These are phyloP conservation scores for Alligator sinensis DNA, from an alignment of 2,113 vertebrate species.

Conservation along the genomic window DNA sequence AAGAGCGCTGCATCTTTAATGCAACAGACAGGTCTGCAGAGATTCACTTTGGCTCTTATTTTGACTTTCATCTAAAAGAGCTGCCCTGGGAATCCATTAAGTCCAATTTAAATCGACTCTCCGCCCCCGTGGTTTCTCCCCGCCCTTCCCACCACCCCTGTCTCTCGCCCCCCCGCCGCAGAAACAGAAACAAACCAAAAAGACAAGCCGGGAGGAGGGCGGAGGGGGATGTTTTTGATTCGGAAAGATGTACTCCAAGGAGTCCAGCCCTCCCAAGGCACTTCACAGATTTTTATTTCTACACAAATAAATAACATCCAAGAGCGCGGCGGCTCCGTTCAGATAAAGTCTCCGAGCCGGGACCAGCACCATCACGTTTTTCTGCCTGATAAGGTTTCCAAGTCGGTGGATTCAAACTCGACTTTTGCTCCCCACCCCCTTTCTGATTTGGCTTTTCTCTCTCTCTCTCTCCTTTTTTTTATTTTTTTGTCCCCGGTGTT, in stretches of 20 bases:
- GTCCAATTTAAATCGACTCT: constrained; percentile 69
- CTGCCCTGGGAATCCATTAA: constrained; percentile 73
- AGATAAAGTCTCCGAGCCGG: background rate
- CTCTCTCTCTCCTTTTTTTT: background rate
- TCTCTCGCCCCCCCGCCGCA: background rate
- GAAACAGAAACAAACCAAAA: constrained; percentile 62
- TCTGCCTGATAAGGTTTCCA: fast-evolving
- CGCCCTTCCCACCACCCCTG: background rate
- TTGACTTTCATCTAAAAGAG: constrained; percentile 79
- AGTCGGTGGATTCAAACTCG: background rate
- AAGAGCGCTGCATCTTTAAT: constrained; percentile 65
- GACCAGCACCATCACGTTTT: background rate
- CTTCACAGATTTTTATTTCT: constrained; percentile 26
- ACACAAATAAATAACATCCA: constrained; percentile 24
- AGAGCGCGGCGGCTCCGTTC: background rate
- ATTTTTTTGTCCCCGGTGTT: background rate
- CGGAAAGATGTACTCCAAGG: background rate
- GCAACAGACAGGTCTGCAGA: constrained; percentile 74
- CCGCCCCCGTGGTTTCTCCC: constrained; percentile 45
- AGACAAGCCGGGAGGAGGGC: constrained; percentile 53
- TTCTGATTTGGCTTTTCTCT: background rate
- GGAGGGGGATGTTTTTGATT: constrained; percentile 7
- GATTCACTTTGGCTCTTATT: constrained; percentile 77
- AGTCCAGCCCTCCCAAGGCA: constrained; percentile 5
- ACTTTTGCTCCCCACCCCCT: background rate